Conservation (phyloP, 1,140 invertebrate species). For the Frieseomelitta varia region DNA sequence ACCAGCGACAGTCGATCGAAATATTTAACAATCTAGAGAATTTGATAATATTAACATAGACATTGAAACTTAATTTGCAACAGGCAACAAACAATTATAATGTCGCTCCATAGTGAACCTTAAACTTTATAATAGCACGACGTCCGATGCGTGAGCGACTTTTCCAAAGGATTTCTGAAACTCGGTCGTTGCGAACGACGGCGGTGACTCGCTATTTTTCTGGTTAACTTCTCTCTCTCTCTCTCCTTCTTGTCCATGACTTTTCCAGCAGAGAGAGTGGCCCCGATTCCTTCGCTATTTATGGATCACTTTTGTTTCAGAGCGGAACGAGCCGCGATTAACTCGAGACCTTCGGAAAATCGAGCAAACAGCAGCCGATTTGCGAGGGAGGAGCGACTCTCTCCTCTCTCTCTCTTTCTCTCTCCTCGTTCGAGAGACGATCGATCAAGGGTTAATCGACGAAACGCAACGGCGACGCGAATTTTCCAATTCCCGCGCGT, state of each 20-base stretch:
- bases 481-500: constrained; percentile 26
- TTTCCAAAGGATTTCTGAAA: background rate
- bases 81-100: too few relatives aligned
- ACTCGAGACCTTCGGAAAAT: constrained; percentile 6
- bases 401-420: background rate
- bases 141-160: background rate
- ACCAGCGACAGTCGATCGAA: too few relatives aligned
- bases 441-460: constrained; percentile 29
- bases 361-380: background rate
- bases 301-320: background rate
- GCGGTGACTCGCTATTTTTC: too few relatives aligned
- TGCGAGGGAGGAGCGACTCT: background rate
- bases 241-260: background rate
- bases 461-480: background rate
- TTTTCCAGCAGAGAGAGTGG: background rate
- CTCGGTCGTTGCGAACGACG: background rate
- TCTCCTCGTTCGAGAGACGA: background rate
- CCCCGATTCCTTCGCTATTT: background rate
- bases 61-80: too few relatives aligned
- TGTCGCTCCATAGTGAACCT: too few relatives aligned
- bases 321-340: background rate
- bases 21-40: too few relatives aligned
- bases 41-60: too few relatives aligned
- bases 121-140: background rate
- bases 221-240: background rate